A percentile compares a stretch with the other conserved stretches of the same genome.
Conservation (phyloP, 2,113 vertebrate genomes). For the Panthera uncia region DNA sequence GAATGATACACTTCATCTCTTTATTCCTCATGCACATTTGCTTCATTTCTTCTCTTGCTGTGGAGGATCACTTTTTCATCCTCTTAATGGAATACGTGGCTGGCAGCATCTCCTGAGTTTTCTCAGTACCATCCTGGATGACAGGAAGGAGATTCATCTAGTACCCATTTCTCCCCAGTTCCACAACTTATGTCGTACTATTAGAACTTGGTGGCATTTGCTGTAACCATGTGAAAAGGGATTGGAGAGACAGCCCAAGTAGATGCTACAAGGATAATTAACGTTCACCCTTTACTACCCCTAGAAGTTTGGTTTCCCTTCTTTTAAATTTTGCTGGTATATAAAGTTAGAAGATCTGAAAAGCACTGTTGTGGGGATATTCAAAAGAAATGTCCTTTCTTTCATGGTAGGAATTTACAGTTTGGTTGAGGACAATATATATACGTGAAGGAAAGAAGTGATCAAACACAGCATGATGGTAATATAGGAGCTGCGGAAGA, state of each 20-base stretch:
- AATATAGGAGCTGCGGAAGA: not conserved
- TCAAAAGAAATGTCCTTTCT: not conserved
- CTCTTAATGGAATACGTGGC: not conserved
- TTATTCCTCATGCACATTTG: not conserved
- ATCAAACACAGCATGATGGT: not conserved
- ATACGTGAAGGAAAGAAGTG: constrained; percentile 11
- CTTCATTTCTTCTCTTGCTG: not conserved
- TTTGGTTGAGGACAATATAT: constrained; percentile 31
- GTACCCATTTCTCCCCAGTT: not conserved
- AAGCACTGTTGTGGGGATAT: not conserved
- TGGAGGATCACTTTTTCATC: not conserved
- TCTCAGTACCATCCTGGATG: not conserved
- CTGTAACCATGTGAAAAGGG: not conserved
- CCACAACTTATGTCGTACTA: not conserved
- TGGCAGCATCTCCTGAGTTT: not conserved
- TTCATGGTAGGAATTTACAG: not conserved
- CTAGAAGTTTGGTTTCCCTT: not conserved
- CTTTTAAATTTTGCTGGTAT: not conserved
- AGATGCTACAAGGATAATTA: not conserved
- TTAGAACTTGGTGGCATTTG: not conserved
- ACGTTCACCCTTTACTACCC: not conserved
- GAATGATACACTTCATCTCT: not conserved
- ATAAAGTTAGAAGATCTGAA: not conserved
- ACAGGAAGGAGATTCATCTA: not conserved
- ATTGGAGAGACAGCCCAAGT: not conserved